These are phyloP conservation scores for Cyprinodon tularosa DNA, from an alignment of 2,113 vertebrate genomes.

Conservation along the genomic window DNA sequence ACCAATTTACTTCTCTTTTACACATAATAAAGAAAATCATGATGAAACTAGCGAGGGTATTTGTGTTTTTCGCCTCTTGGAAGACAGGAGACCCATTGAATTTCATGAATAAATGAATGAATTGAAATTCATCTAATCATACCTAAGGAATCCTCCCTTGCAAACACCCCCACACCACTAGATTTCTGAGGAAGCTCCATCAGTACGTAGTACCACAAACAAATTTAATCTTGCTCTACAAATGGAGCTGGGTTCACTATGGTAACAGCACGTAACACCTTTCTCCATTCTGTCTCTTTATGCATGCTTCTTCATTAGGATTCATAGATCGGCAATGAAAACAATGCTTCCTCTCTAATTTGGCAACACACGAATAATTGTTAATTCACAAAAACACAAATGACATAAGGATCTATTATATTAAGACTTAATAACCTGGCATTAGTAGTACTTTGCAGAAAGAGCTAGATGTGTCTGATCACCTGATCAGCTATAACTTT, in stretches of 20 bases:
- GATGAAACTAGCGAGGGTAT: slow-evolving; percentile 74
- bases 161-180: slow-evolving; percentile 14
- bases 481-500: slow-evolving; percentile 6
- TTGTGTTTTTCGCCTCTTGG: slow-evolving; percentile 66
- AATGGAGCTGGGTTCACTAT: slow-evolving; percentile 57
- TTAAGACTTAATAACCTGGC: slow-evolving; percentile 46
- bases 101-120: slow-evolving; percentile 81
- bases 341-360: slow-evolving; percentile 67
- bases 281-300: slow-evolving; percentile 63
- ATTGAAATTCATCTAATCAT: slow-evolving; percentile 81
- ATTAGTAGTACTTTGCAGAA: slow-evolving; percentile 22
- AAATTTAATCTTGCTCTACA: slow-evolving; percentile 63
- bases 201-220: slow-evolving; percentile 61
- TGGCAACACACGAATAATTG: slow-evolving; percentile 62
- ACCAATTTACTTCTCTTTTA: slow-evolving; percentile 75
- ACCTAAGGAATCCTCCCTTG: slow-evolving; percentile 64
- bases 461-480: slow-evolving; percentile 32
- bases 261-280: slow-evolving; percentile 69
- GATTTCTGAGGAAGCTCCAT: slow-evolving; percentile 57
- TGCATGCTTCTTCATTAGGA: slow-evolving; percentile 71
- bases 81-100: slow-evolving; percentile 74
- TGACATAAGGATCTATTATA: slow-evolving; percentile 45
- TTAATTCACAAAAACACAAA: slow-evolving; percentile 48
- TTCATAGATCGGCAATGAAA: slow-evolving; percentile 73
- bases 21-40: slow-evolving; percentile 73